Base-by-base conservation (phyloP, 2,797 vertebrate genomes). In the Chiroxiphia lanceolata region DNA sequence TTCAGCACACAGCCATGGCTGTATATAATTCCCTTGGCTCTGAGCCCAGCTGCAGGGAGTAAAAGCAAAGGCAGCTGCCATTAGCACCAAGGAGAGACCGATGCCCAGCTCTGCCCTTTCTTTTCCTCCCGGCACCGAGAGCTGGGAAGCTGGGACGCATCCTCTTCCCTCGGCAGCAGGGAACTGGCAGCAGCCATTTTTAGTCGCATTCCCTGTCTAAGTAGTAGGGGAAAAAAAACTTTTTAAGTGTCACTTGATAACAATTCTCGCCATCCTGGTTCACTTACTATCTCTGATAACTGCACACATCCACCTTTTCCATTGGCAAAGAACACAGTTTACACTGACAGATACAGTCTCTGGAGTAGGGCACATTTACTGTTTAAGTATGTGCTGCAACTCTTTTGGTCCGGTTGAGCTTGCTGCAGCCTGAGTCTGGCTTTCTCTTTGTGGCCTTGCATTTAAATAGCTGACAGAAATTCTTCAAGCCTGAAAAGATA, bases 91-190 rank as follows among this genome's bases (percentile, higher is more conserved):
- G 92, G 89, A 77, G 90, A 96, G 92, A 88, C n/a, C 17, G 48
- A 95, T 95, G 94, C 96, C 92, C 90, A 90, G 90, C 69, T 92
- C 92, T 91, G 91, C 94, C 90, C 94, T 96, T 96, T 97, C 95
- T 96, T 95, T 78, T 42, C 68, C 88, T 93, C 61, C 50, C 79
- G 0, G 75, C 92, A 29, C 83, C 0, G 0, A 69, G 84, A 94
- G 93, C 94, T 97, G 95, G 94, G 96, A 97, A 95, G 95, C 89
- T 65, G 93, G 40, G 93, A 92, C 1, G 82, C 81, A 95, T 93
- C 93, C 81, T 90, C 94, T 97, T 96, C 94, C 92, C 94, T 96
- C 84, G 0, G 89, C 83, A 87, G 81, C 83, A 79, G 91, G 56
- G 93, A 92, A 87, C 68, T 85, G 84, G 75, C 53, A 95, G 90